Conservation (phyloP, 2,113 vertebrate genomes). For the Athene cunicularia region DNA sequence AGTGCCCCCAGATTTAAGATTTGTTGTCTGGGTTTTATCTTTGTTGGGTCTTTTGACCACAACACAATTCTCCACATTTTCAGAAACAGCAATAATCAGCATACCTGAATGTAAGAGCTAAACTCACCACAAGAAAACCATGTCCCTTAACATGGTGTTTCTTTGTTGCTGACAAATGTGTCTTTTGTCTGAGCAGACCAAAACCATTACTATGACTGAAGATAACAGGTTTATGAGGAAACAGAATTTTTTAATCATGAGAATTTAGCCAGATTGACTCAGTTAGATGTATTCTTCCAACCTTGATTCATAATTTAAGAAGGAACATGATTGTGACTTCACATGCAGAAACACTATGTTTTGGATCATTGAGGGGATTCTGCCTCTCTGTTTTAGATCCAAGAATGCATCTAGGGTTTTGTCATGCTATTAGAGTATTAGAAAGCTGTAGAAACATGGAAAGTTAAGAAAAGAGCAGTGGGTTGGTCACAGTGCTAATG, state of each 20-base stretch:
- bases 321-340: not conserved
- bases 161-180: not conserved
- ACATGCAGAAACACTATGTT: not conserved
- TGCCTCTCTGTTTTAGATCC: not conserved
- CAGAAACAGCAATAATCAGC: not conserved
- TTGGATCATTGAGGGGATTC: not conserved
- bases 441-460: not conserved
- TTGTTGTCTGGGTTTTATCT: not conserved
- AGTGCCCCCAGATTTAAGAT: not conserved
- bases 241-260: not conserved
- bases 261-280: not conserved
- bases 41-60: not conserved
- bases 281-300: not conserved
- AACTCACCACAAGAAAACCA: not conserved
- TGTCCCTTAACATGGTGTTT: not conserved
- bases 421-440: not conserved
- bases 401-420: not conserved
- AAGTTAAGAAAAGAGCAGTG: not conserved
- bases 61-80: not conserved
- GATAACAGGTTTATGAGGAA: not conserved
- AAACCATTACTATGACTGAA: not conserved
- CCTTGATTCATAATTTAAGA: not conserved
- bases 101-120: not conserved
- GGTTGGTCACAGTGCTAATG: not conserved
- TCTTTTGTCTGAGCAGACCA: not conserved